Conservation (phyloP, 1,140 invertebrate species). For the Stratiolaelaps scimitus region DNA sequence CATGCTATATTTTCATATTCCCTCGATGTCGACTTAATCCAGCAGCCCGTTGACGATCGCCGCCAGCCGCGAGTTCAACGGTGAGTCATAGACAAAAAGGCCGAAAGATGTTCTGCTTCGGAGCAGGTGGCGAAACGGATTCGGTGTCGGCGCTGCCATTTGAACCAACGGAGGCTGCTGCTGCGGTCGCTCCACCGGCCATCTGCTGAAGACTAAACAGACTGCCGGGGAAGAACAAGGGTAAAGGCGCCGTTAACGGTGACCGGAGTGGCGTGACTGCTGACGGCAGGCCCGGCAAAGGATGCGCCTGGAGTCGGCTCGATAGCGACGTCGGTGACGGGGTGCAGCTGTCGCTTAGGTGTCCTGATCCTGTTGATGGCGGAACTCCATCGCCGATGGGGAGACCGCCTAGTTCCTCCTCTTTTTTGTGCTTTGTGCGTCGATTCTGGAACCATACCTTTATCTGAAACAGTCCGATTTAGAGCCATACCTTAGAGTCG, state of each 20-base stretch:
- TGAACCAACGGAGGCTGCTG: no score
- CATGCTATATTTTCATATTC: no score
- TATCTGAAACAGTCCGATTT: constrained; percentile 55
- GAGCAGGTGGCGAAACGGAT: neutral
- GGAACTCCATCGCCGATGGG: neutral
- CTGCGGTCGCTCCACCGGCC: neutral
- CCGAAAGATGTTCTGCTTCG: constrained; percentile 13
- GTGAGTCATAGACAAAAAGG: constrained; percentile 17
- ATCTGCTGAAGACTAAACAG: constrained; percentile 5
- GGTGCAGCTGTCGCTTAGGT: no score
- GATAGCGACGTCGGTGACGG: no score
- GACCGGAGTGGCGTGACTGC: neutral
- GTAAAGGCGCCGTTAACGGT: neutral
- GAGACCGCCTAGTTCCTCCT: constrained; percentile 48
- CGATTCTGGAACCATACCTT: constrained; percentile 99
- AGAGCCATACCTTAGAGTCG: no score
- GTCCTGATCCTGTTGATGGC: no score
- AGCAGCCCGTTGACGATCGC: no score
- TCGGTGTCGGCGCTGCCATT: neutral
- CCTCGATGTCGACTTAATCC: no score
- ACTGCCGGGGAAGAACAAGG: neutral
- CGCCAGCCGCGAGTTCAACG: no score
- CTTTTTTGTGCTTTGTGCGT: constrained; percentile 94
- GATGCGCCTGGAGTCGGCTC: neutral
- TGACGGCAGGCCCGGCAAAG: neutral